Evolutionary conservation across 2,888 invertebrate genomes (phyloP).

Genomic region (Boloria selene): DNA sequence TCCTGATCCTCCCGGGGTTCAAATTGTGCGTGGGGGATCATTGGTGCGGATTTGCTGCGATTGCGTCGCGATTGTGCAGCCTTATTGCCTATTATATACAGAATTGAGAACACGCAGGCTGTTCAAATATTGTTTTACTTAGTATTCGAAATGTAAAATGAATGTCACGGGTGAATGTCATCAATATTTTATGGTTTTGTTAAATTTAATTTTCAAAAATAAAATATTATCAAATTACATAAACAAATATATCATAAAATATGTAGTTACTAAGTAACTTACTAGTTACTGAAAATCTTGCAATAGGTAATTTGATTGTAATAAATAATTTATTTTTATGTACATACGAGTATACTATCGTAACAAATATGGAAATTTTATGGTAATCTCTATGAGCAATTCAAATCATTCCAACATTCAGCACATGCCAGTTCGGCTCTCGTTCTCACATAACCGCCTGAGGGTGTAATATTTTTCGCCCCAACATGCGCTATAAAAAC

Average conservation of each 20-base stretch:
- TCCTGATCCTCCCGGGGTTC: conserved; percentile 68
- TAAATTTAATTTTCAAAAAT: no score
- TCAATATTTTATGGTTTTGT: background rate
- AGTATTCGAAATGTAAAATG: conserved; percentile 40
- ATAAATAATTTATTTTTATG: conserved; percentile 1
- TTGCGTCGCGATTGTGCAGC: conserved; percentile 57
- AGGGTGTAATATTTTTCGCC: conserved; percentile 81
- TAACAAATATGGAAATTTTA: conserved; percentile 43
- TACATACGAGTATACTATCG: background rate
- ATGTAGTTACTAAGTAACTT: no score
- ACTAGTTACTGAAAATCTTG: no score
- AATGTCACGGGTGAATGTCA: background rate
- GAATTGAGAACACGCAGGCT: conserved; percentile 2
- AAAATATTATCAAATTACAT: no score
- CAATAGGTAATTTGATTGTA: no score
- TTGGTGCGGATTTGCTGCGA: conserved; percentile 61
- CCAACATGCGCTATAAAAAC: conserved; percentile 65
- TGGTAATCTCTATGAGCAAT: conserved; percentile 53
- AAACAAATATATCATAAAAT: no score
- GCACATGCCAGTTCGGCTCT: conserved; percentile 50
- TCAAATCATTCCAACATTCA: conserved; percentile 46
- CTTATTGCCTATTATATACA: conserved; percentile 40
- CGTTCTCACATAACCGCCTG: conserved; percentile 63
- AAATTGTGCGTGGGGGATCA: conserved; percentile 64
- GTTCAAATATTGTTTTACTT: conserved; percentile 20